phyloP scores from a whole-genome alignment of 2,888 invertebrate genomes.

The Leucoptera coffeella region DNA sequence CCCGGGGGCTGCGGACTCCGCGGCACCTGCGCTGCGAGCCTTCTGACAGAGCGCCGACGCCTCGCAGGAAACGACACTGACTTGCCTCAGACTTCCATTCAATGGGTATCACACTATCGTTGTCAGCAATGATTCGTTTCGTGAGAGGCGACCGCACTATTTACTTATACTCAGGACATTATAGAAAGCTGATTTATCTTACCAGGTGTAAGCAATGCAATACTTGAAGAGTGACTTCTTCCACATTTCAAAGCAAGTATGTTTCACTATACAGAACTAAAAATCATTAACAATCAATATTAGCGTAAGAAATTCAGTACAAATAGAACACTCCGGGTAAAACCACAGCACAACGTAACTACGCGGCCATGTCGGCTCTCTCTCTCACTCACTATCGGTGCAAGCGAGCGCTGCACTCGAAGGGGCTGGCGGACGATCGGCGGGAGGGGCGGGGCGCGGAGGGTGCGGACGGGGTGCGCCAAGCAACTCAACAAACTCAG shows the following conservation, averaged over 20 bases:
- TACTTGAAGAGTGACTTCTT: slow-evolving; percentile 52
- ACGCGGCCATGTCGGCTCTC: background rate
- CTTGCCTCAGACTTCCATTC: no score
- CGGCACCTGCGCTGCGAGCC: no score
- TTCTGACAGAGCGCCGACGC: no score
- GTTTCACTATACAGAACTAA: slow-evolving; percentile 51
- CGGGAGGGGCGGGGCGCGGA: background rate
- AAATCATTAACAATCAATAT: slow-evolving; percentile 42
- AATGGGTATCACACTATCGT: background rate
- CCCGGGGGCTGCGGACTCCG: no score
- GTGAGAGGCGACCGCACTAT: slow-evolving; percentile 39
- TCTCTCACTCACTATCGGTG: background rate
- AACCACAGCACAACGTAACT: slow-evolving; percentile 42
- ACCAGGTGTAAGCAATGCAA: slow-evolving; percentile 53
- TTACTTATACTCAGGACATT: slow-evolving; percentile 49
- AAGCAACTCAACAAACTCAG: no score
- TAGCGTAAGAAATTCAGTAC: slow-evolving; percentile 46
- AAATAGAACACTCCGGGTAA: no score
- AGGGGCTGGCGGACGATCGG: background rate
- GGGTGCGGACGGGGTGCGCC: background rate
- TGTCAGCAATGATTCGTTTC: no score
- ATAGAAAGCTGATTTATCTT: slow-evolving; percentile 52
- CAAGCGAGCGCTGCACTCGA: background rate
- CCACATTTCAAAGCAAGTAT: slow-evolving; percentile 51
- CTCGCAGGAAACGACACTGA: no score